Conservation (phyloP, 2,113 vertebrate genomes). For the Callocephalon fimbriatum region DNA sequence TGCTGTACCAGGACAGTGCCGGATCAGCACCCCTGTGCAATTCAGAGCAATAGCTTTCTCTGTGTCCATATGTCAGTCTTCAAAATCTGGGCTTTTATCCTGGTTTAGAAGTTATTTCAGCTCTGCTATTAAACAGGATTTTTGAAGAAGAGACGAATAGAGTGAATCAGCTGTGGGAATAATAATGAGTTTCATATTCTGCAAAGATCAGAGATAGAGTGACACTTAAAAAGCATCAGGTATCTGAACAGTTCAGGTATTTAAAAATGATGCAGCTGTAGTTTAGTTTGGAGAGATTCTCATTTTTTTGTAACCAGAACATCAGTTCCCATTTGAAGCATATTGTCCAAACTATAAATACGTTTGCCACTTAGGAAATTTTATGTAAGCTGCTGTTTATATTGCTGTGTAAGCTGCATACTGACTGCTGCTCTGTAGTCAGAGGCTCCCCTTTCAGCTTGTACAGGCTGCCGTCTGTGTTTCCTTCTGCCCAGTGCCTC, state of each 20-base stretch:
- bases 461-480: not conserved
- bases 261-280: not conserved
- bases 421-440: not conserved
- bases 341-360: not conserved
- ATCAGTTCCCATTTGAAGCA: not conserved
- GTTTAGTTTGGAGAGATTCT: not conserved
- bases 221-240: not conserved
- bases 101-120: not conserved
- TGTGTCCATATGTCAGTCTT: not conserved
- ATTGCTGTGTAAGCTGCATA: not conserved
- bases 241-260: not conserved
- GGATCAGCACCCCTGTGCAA: not conserved
- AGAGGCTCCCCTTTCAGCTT: fast-evolving
- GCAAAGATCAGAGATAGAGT: not conserved
- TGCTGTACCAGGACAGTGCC: fast-evolving
- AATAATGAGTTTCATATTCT: not conserved
- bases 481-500: not conserved
- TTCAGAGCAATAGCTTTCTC: not conserved
- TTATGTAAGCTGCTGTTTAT: not conserved
- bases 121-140: not conserved
- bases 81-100: not conserved
- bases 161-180: not conserved
- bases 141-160: fast-evolving
- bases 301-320: not conserved
- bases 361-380: not conserved